Evolutionary conservation across 2,888 invertebrate genomes (phyloP).

Genomic region (Frankliniella fusca): DNA sequence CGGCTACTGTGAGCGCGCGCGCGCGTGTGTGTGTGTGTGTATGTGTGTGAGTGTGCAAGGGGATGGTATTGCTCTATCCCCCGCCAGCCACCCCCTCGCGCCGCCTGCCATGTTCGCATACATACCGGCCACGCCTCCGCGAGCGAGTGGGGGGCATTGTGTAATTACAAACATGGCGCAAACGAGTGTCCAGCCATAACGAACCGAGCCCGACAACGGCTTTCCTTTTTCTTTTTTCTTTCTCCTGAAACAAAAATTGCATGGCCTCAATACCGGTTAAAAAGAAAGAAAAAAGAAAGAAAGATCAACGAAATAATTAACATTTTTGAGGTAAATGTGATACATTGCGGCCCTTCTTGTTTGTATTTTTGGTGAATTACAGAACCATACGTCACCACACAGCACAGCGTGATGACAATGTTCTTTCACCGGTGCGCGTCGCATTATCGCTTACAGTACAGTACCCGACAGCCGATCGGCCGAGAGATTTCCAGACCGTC

Average conservation of each 20-base stretch:
- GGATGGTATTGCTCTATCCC: not conserved
- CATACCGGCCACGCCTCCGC: not conserved
- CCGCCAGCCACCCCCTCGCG: not conserved
- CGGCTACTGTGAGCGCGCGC: constrained; percentile 32
- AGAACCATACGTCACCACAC: not conserved
- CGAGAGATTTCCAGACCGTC: too few relatives aligned
- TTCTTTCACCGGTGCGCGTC: not conserved
- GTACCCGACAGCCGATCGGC: not conserved
- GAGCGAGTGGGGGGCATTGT: constrained; percentile 25
- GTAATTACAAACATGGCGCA: constrained; percentile 27
- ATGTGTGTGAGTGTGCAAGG: not conserved
- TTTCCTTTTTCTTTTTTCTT: not conserved
- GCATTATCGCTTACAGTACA: not conserved
- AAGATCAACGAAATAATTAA: too few relatives aligned
- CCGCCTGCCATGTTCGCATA: not conserved
- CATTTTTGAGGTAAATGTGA: too few relatives aligned
- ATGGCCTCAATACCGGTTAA: not conserved
- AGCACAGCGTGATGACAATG: too few relatives aligned
- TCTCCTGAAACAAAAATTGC: not conserved
- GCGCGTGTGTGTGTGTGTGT: not conserved
- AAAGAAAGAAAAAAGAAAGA: not conserved
- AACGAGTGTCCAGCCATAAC: constrained; percentile 5
- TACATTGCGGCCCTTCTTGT: not conserved
- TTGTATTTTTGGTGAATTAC: not conserved
- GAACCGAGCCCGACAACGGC: not conserved